Percentiles rank a stretch among this genome's conserved stretches.
These are phyloP conservation scores for Pseudopodoces humilis DNA, from an alignment of 2,113 vertebrate species.

Conservation along the genomic window DNA sequence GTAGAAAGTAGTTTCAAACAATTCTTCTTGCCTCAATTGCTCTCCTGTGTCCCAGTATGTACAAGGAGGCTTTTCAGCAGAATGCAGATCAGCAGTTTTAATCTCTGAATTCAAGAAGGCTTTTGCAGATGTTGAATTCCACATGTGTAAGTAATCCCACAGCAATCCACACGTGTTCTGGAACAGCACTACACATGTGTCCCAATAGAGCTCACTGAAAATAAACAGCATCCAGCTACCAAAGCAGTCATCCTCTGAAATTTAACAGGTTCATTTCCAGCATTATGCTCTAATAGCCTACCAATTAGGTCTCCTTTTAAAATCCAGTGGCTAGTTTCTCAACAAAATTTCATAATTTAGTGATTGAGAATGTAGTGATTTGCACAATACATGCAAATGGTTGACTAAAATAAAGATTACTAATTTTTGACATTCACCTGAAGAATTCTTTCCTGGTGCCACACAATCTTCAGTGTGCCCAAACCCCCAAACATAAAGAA, in stretches of 20 bases:
- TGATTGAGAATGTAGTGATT: background rate
- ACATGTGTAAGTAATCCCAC: background rate
- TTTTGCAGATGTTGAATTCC: conserved; percentile 2
- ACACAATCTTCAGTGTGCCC: background rate
- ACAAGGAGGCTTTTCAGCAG: background rate
- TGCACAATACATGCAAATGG: background rate
- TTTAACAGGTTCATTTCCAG: background rate
- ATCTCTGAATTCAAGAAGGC: background rate
- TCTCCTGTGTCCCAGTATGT: background rate
- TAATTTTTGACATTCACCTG: background rate
- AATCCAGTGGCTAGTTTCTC: background rate
- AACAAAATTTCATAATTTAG: background rate
- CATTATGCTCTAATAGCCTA: background rate
- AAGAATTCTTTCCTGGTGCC: background rate
- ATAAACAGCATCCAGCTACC: background rate
- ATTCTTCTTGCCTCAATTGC: background rate
- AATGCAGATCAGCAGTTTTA: background rate
- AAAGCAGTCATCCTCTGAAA: background rate
- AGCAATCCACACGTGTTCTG: background rate
- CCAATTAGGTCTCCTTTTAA: background rate
- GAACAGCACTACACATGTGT: background rate
- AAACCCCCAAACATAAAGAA: background rate
- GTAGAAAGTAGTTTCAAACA: background rate
- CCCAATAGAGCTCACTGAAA: background rate
- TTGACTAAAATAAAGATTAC: background rate